These are phyloP conservation scores for Dascyllus trimaculatus DNA, from an alignment of 2,113 vertebrate genomes.

Conservation along the genomic window DNA sequence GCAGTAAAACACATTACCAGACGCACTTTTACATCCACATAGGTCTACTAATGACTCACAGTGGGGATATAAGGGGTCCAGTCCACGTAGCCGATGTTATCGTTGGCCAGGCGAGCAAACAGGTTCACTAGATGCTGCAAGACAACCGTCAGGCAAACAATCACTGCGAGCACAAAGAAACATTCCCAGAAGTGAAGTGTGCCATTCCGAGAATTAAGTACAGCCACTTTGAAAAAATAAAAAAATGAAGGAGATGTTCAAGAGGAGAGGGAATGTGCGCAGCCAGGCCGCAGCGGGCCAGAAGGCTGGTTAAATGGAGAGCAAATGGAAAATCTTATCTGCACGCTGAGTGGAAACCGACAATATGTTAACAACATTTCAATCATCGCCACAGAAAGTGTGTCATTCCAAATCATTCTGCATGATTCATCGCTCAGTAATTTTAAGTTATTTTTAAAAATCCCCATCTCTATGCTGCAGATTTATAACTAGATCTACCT, in stretches of 20 bases:
- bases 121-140: constrained; percentile 93
- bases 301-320: constrained; percentile 22
- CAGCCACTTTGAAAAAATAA: background rate
- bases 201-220: constrained; percentile 47
- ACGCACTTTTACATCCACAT: constrained; percentile 20
- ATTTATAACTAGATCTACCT: too few relatives aligned
- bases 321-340: constrained; percentile 65
- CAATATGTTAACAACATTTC: constrained; percentile 46
- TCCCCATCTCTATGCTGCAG: background rate
- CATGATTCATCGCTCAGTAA: constrained; percentile 23
- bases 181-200: constrained; percentile 42
- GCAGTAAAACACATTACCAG: constrained; percentile 39
- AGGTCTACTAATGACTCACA: constrained; percentile 79
- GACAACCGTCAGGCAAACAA: constrained; percentile 52
- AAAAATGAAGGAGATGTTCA: constrained; percentile 8
- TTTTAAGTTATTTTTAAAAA: constrained; percentile 20
- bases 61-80: constrained; percentile 95
- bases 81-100: constrained; percentile 95
- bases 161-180: constrained; percentile 24
- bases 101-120: constrained; percentile 93
- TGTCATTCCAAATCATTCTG: constrained; percentile 25
- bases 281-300: constrained; percentile 32
- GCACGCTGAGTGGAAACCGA: constrained; percentile 36
- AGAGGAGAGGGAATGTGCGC: constrained; percentile 15
- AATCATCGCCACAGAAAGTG: constrained; percentile 32